Evolutionary conservation across 2,797 vertebrate species (phyloP), one percentile per base, ranked within the genome.

Genomic region (Balearica regulorum): DNA sequence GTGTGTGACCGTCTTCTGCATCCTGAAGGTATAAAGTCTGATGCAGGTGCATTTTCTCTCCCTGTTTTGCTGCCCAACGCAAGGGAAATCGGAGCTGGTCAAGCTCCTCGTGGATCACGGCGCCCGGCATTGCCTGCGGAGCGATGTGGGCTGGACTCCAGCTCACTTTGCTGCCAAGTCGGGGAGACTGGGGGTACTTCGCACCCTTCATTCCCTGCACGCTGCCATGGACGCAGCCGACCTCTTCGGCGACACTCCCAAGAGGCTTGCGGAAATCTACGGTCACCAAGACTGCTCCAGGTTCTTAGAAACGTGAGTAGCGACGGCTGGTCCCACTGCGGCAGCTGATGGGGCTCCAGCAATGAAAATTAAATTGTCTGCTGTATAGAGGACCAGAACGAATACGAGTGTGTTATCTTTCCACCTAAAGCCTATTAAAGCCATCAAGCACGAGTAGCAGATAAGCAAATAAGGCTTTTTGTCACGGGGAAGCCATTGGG

Each of bases 91-190:
- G 6, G 98, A 99, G n/a, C 97, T 98, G 5, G 94, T 98, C 7
- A 96, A 97, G 93, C 96, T 99, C 31, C 98, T 99, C 4, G 94
- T 98, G 46, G 97, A 97, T 44, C 97, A 98, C 0, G 99, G 99
- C 1, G 99, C 99, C 62, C 98, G 98, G 57, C 97, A 96, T 1
- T 98, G 98, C 94, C 97, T 99, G 87, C 98, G 98, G 77, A 99
- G 98, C 0, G 98, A 98, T 5, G 97, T 97, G 18, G 99, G 99
- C 35, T 99, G 99, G 99, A 99, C 98, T 0, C 92, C 99, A 0
- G 98, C 98, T 51, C 99, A 99, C 94, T 99, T 98, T n/a, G 99
- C 99, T 5, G 99, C 99, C 0, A 98, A 99, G 94, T 97, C 97
- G 0, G 99, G 99, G 22, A 97, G 96, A 2, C 97, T 99, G 79